Evolutionary conservation across 2,797 vertebrate genomes (phyloP).

Genomic region (Austrolebias charrua): DNA sequence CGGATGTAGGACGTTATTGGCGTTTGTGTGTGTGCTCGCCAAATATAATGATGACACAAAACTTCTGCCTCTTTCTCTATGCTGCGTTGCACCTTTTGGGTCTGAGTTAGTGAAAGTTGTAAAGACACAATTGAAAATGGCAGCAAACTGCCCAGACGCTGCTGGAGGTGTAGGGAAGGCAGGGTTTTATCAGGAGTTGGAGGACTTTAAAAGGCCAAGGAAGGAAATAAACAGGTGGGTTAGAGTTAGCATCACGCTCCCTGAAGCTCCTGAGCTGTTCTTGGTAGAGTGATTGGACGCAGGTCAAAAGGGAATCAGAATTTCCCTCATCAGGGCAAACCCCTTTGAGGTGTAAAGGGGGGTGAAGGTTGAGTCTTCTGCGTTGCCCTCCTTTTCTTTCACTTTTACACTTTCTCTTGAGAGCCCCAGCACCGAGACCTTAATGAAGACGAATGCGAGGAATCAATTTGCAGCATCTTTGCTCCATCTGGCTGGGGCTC

Average conservation of each 20-base stretch:
- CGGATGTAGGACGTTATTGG: background rate
- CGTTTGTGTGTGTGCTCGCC: too few species aligned
- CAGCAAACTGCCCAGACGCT: constrained; percentile 41
- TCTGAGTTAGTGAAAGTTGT: constrained; percentile 46
- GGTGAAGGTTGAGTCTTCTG: constrained; percentile 22
- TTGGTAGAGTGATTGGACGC: constrained; percentile 24
- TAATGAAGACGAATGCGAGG: constrained; percentile 85
- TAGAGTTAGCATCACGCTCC: constrained; percentile 8
- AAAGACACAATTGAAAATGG: constrained; percentile 55
- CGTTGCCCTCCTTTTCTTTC: constrained; percentile 30
- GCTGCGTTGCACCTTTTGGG: constrained; percentile 41
- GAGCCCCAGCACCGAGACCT: constrained; percentile 73
- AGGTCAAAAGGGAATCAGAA: constrained; percentile 34
- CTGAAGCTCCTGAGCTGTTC: constrained; percentile 31
- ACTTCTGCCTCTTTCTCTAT: constrained; percentile 19
- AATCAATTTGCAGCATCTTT: constrained; percentile 82
- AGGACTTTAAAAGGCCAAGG: constrained; percentile 31
- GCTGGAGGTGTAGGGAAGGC: constrained; percentile 43
- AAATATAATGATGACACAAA: background rate
- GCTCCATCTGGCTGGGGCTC: constrained; percentile 79
- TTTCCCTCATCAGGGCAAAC: constrained; percentile 55
- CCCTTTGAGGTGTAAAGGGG: constrained; percentile 33
- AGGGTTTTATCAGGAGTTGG: constrained; percentile 25
- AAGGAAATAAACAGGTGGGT: constrained; percentile 11
- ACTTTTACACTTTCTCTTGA: constrained; percentile 39